Evolutionary conservation across 2,888 invertebrate species (phyloP).

Genomic region (Cheilosia vulpina): DNA sequence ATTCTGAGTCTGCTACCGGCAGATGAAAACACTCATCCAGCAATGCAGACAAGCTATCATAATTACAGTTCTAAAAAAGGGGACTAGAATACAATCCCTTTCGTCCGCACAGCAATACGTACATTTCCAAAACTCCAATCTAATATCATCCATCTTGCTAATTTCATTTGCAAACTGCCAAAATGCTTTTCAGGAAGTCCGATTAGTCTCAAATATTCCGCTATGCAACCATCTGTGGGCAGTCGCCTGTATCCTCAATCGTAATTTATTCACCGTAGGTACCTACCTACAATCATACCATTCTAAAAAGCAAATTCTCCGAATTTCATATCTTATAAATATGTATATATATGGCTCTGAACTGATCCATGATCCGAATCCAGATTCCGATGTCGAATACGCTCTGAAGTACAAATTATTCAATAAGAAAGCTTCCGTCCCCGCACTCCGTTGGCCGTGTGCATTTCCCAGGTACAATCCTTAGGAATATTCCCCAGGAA

Average conservation of each 20-base stretch:
- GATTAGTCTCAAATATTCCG: constrained; percentile 18
- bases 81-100: too few relatives aligned
- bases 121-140: not conserved
- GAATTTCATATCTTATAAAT: not conserved
- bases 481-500: constrained; percentile 8
- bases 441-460: not conserved
- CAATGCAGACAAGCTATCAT: too few relatives aligned
- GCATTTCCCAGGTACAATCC: not conserved
- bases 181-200: constrained; percentile 11
- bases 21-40: too few relatives aligned
- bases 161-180: not conserved
- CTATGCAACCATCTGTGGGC: not conserved
- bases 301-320: not conserved
- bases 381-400: not conserved
- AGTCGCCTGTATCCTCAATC: constrained; percentile 36
- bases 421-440: constrained; percentile 22
- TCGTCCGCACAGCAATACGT: too few relatives aligned
- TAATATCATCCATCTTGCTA: not conserved
- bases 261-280: constrained; percentile 25
- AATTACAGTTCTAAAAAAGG: too few relatives aligned
- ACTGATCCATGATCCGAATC: constrained; percentile 16
- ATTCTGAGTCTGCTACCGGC: too few relatives aligned
- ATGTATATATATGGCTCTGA: not conserved
- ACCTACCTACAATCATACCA: too few relatives aligned
- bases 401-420: constrained; percentile 37